Conservation (phyloP, 2,113 vertebrate species). For the Halichoeres trimaculatus region DNA sequence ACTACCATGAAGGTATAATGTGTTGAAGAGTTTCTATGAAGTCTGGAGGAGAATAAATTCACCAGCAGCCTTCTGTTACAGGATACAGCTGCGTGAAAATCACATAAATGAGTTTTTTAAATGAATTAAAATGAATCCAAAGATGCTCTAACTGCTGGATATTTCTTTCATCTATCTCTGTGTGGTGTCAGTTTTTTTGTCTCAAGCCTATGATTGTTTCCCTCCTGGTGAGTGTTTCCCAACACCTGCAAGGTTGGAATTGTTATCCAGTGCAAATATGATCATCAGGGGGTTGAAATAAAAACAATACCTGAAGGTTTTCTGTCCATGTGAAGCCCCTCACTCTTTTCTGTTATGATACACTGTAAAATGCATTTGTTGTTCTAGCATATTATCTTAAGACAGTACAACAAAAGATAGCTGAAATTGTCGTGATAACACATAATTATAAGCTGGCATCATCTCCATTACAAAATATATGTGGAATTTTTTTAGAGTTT, state of each 20-base stretch:
- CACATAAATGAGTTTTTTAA: rapidly evolving
- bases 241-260: slow-evolving; percentile 1
- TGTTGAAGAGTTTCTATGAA: slow-evolving; percentile 9
- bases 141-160: neutral
- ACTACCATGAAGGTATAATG: slow-evolving; percentile 30
- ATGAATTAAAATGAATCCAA: neutral
- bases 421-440: no score
- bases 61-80: neutral
- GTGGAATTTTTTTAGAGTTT: no score
- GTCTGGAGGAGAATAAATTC: slow-evolving; percentile 5
- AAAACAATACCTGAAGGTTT: slow-evolving; percentile 13
- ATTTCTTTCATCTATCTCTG: neutral
- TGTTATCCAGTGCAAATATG: neutral
- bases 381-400: no score
- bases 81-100: slow-evolving; percentile 1
- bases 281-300: neutral
- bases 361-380: no score
- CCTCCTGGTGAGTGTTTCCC: neutral
- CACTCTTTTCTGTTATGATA: neutral
- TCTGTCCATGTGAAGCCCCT: slow-evolving; percentile 3
- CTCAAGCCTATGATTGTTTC: neutral
- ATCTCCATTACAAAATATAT: no score
- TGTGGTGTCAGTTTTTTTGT: neutral
- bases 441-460: no score
- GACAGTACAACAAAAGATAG: no score